Base-by-base conservation (phyloP, 2,113 vertebrate species). In the Seriola dumerili region DNA sequence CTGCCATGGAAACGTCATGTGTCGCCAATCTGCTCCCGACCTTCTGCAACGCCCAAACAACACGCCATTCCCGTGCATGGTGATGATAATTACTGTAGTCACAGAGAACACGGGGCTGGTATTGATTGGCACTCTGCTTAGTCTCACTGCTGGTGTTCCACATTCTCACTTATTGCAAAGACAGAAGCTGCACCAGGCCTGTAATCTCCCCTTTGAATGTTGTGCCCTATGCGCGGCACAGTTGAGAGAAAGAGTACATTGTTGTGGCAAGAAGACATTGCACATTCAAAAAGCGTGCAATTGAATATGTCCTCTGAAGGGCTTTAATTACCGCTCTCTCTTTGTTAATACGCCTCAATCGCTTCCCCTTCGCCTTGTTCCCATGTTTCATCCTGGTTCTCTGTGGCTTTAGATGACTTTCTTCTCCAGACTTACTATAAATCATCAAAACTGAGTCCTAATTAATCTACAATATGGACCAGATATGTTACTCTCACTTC, bases 1-100 rank as follows among this genome's bases (percentile, higher is more conserved):
- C 66, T 57, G 13, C 83, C 82, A 80, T 88, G 84, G 83, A 79
- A 82, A 88, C 68, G 4, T 59, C 80, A 42, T n/a, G n/a, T 58
- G 59, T 46, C 71, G 50, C 32, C 80, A 70, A 55, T 77, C 55
- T 80, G 66, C 68, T 50, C 36, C 66, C 74, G 80, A 70, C 77
- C 78, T 69, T 84, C 77, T 70, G 21, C 57, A 3, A 16, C 54
- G 32, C 72, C 50, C 23, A 19, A 68, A 61, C 76, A 64, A 67
- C 68, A 52, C 29, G 59, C n/a, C 58, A 61, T 67, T 84, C 67
- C 36, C 72, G 67, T 8, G 36, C 59, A 80, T 36, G 32, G 76
- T 46, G 63, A 84, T 52, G 70, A 50, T 83, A 72, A 79, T 81
- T 79, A 29, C 50, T 46, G 82, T 46, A 54, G 82, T 80, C 76